Evolutionary conservation across 2,113 vertebrate species (phyloP).

Genomic region (Passer montanus): DNA sequence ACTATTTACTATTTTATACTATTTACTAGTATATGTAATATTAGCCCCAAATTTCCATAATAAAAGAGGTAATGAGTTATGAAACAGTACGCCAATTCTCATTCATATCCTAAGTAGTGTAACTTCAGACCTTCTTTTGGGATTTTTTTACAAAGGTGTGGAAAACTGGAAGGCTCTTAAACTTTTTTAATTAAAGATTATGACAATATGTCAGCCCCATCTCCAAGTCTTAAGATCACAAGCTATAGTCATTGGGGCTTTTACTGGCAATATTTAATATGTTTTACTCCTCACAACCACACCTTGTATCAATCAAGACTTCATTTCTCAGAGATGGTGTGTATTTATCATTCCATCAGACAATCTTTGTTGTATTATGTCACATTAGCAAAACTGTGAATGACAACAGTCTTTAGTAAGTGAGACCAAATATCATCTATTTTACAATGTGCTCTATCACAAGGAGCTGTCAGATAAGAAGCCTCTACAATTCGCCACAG

Average conservation of each 20-base stretch:
- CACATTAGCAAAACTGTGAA: background rate
- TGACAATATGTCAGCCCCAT: background rate
- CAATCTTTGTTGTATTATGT: background rate
- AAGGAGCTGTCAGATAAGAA: background rate
- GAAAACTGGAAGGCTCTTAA: background rate
- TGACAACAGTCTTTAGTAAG: background rate
- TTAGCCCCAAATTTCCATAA: background rate
- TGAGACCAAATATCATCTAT: background rate
- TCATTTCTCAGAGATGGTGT: fast-evolving
- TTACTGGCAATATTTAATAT: background rate
- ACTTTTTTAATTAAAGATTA: background rate
- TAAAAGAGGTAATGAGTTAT: background rate
- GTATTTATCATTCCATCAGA: background rate
- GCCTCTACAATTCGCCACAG: background rate
- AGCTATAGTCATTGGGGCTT: background rate
- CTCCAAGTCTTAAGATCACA: background rate
- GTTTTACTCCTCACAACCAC: background rate
- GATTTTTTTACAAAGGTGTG: background rate
- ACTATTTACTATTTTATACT: background rate
- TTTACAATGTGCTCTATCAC: background rate
- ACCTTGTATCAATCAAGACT: background rate
- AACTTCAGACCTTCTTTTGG: background rate
- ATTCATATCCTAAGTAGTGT: background rate
- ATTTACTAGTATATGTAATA: background rate
- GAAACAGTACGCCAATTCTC: background rate